Conservation (phyloP, 2,113 vertebrate species). For the Hyla sarda region DNA sequence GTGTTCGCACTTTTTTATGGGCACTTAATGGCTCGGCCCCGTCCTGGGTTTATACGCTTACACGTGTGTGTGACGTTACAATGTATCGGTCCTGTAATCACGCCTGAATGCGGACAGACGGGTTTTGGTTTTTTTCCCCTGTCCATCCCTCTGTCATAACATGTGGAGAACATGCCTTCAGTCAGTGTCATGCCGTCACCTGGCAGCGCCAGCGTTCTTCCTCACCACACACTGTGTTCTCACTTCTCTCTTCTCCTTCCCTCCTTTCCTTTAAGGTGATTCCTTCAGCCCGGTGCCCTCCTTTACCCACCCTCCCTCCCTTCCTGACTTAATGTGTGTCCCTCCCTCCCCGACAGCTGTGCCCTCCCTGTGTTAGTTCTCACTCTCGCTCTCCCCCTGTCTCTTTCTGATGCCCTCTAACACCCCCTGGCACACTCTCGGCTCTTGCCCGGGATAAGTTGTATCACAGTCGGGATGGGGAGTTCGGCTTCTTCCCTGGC, state of each 20-base stretch:
- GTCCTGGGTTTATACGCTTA: neutral
- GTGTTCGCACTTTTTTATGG: neutral
- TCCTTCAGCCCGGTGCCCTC: neutral
- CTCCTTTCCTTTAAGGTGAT: slow-evolving; percentile 22
- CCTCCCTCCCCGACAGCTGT: slow-evolving; percentile 31
- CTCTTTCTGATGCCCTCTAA: slow-evolving; percentile 63
- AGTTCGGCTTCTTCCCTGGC: slow-evolving; percentile 95
- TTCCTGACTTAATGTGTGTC: neutral
- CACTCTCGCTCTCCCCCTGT: slow-evolving; percentile 19
- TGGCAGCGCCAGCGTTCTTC: neutral
- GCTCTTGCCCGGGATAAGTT: slow-evolving; percentile 73
- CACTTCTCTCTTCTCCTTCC: neutral
- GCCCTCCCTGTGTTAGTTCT: slow-evolving; percentile 8
- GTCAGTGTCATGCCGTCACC: neutral
- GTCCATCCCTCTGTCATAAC: neutral
- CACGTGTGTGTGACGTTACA: neutral
- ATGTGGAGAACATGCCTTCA: neutral
- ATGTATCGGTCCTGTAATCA: neutral
- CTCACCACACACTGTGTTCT: neutral
- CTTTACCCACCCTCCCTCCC: slow-evolving; percentile 5
- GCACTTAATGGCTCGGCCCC: neutral
- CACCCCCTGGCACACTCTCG: slow-evolving; percentile 60
- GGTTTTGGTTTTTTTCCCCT: neutral
- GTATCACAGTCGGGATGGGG: slow-evolving; percentile 82
- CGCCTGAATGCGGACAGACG: slow-evolving; percentile 40